Evolutionary conservation across 2,888 invertebrate species (phyloP).

Genomic region (Endotricha flammealis): DNA sequence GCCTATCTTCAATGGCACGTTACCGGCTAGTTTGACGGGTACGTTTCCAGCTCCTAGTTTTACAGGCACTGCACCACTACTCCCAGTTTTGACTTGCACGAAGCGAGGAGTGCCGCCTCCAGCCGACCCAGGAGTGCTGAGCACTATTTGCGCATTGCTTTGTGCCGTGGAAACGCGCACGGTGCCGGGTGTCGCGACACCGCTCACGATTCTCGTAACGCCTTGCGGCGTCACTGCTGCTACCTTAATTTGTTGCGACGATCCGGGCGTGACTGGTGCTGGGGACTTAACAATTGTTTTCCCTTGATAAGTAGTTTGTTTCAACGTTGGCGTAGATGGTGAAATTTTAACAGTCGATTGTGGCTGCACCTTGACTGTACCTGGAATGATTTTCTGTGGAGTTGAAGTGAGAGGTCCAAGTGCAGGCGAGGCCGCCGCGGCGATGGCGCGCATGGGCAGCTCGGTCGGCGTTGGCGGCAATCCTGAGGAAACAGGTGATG

Average conservation of each 20-base stretch:
- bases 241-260: constrained; percentile 65
- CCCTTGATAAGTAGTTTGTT: constrained; percentile 53
- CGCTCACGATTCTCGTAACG: constrained; percentile 64
- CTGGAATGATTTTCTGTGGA: constrained; percentile 57
- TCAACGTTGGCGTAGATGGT: constrained; percentile 53
- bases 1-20: constrained; percentile 63
- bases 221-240: constrained; percentile 64
- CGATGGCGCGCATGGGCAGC: constrained; percentile 35
- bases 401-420: constrained; percentile 44
- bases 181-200: constrained; percentile 50
- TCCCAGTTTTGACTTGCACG: constrained; percentile 65
- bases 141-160: constrained; percentile 57
- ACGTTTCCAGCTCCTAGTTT: constrained; percentile 56
- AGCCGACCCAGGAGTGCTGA: constrained; percentile 42
- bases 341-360: constrained; percentile 60
- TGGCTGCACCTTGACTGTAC: constrained; percentile 48
- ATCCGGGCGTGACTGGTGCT: constrained; percentile 33
- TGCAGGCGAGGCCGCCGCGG: constrained; percentile 43
- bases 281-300: constrained; percentile 53
- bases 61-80: constrained; percentile 49
- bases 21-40: constrained; percentile 60
- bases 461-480: constrained; percentile 32
- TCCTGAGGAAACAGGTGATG: constrained; percentile 42
- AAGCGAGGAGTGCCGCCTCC: constrained; percentile 53
- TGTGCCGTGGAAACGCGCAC: constrained; percentile 63